phyloP scores from a whole-genome alignment of 1,140 invertebrate species.

The Samia ricini region DNA sequence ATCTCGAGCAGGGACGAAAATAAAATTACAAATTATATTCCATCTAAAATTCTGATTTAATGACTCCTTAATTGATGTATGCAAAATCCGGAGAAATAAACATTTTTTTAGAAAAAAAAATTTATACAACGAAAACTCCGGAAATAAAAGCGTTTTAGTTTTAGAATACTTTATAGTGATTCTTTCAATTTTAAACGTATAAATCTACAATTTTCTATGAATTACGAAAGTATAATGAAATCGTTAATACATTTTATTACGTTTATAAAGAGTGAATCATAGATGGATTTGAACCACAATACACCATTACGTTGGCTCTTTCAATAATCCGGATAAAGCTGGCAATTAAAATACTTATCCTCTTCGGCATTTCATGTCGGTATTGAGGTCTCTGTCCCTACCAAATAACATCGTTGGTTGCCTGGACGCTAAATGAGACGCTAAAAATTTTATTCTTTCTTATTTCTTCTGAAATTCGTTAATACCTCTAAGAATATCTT shows the following conservation, averaged over 20 bases:
- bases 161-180: too few relatives aligned
- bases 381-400: slow-evolving; percentile 18
- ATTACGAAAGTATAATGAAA: slow-evolving; percentile 13
- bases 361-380: slow-evolving; percentile 38
- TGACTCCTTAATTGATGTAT: too few relatives aligned
- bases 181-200: not conserved
- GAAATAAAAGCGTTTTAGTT: too few relatives aligned
- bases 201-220: not conserved
- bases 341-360: slow-evolving; percentile 62
- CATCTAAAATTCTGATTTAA: too few relatives aligned
- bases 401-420: slow-evolving; percentile 22
- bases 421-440: not conserved
- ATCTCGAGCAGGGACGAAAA: too few relatives aligned
- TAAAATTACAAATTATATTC: too few relatives aligned
- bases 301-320: slow-evolving; percentile 35
- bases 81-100: too few relatives aligned
- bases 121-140: too few relatives aligned
- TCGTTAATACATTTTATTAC: slow-evolving; percentile 14
- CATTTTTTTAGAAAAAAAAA: too few relatives aligned
- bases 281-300: slow-evolving; percentile 42
- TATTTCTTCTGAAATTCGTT: too few relatives aligned
- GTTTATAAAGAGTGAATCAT: slow-evolving; percentile 28
- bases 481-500: too few relatives aligned
- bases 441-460: too few relatives aligned
- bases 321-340: slow-evolving; percentile 47